These are phyloP conservation scores for Clostera curtula DNA, from an alignment of 2,888 invertebrate species.

Conservation along the genomic window DNA sequence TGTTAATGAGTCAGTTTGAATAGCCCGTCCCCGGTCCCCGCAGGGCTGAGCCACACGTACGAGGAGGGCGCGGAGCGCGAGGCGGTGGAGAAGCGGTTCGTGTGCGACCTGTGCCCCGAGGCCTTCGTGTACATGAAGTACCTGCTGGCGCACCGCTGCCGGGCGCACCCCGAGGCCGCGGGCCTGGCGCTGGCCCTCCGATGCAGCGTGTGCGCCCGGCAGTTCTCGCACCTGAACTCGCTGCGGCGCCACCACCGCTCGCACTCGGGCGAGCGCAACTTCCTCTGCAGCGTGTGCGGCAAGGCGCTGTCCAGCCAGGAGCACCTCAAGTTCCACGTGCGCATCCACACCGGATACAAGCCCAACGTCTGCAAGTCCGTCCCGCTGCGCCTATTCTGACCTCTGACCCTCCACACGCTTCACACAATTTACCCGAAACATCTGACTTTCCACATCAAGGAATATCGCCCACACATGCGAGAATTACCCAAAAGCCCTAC, in stretches of 20 bases:
- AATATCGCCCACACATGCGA: no score
- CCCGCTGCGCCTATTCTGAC: not conserved
- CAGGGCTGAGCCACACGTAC: conserved; percentile 47
- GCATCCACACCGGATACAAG: conserved; percentile 78
- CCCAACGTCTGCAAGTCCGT: conserved; percentile 72
- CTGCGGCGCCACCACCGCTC: conserved; percentile 62
- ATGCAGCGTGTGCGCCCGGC: conserved; percentile 56
- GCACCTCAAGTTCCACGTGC: conserved; percentile 76
- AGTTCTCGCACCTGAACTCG: conserved; percentile 70
- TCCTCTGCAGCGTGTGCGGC: conserved; percentile 76
- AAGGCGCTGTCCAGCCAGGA: conserved; percentile 75
- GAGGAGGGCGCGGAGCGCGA: conserved; percentile 19
- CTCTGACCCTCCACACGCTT: not conserved
- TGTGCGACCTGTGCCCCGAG: conserved; percentile 64
- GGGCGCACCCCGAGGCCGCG: conserved; percentile 49
- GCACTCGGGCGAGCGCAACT: conserved; percentile 68
- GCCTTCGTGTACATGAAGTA: conserved; percentile 63
- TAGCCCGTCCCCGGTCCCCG: no score
- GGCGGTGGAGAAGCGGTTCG: conserved; percentile 43
- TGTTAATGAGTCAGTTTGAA: no score
- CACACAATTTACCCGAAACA: no score
- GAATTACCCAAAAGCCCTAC: no score
- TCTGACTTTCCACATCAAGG: no score
- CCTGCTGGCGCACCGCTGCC: conserved; percentile 53
- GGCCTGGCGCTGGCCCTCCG: conserved; percentile 51